Conservation (phyloP, 1,140 invertebrate genomes). For the Sinella curviseta region DNA sequence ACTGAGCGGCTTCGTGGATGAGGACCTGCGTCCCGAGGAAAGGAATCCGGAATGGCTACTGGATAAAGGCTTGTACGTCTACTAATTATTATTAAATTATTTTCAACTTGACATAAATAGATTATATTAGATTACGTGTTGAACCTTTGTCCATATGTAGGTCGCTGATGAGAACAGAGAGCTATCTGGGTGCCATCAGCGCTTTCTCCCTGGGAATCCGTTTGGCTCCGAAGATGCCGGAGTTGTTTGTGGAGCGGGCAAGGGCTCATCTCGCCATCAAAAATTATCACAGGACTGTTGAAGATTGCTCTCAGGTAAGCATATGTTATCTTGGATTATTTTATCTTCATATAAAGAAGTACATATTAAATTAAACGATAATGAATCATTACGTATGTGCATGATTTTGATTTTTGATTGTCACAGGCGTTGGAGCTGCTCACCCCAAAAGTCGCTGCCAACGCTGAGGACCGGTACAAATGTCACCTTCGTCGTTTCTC, state of each 20-base stretch:
- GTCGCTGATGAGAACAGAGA: conserved; percentile 58
- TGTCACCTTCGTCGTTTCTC: conserved; percentile 71
- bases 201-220: conserved; percentile 79
- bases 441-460: conserved; percentile 68
- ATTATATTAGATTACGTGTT: no score
- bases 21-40: conserved; percentile 77
- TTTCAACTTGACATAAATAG: no score
- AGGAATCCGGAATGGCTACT: conserved; percentile 78
- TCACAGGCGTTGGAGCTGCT: conserved; percentile 70
- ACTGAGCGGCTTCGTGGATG: conserved; percentile 69
- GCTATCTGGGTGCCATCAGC: conserved; percentile 76
- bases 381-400: background rate
- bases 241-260: conserved; percentile 73
- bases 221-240: conserved; percentile 70
- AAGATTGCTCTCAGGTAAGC: conserved; percentile 64
- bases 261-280: conserved; percentile 72
- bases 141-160: background rate
- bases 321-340: background rate
- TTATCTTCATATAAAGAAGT: background rate
- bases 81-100: no score
- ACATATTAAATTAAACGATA: background rate
- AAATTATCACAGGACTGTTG: conserved; percentile 70
- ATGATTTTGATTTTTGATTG: conserved; percentile 5
- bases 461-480: conserved; percentile 67
- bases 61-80: conserved; percentile 73